phyloP scores from a whole-genome alignment of 2,797 vertebrate species.

The Falco columbarius region DNA sequence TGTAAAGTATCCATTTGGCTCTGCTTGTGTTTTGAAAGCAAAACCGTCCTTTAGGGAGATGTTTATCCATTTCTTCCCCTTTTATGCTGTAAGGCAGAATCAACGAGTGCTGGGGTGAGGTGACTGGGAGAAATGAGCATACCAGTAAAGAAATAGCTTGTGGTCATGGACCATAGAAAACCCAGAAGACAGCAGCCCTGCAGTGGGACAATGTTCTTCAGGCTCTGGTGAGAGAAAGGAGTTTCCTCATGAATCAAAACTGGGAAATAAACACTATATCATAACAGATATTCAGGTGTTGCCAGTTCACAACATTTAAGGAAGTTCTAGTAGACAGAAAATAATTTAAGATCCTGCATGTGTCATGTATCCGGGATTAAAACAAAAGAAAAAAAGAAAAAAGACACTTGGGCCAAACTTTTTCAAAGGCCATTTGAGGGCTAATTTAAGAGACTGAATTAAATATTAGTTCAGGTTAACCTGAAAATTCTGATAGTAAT shows the following conservation, averaged over 20 bases:
- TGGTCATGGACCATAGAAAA: background rate
- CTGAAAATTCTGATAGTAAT: background rate
- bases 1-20: background rate
- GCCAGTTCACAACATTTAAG: background rate
- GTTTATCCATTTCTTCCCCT: background rate
- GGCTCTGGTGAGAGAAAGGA: background rate
- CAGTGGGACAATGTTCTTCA: background rate
- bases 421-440: background rate
- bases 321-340: background rate
- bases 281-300: background rate
- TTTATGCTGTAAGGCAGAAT: background rate
- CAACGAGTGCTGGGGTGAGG: background rate
- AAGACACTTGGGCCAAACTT: no score
- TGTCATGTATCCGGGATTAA: background rate
- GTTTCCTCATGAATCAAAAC: background rate
- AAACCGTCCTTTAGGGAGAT: background rate
- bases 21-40: background rate
- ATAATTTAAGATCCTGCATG: background rate
- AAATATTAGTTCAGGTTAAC: background rate
- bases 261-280: background rate
- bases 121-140: background rate
- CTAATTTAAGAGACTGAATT: background rate
- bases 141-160: background rate
- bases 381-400: background rate
- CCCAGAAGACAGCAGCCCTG: background rate